Conservation (phyloP, 2,797 vertebrate species). For the Harpagifer antarcticus region DNA sequence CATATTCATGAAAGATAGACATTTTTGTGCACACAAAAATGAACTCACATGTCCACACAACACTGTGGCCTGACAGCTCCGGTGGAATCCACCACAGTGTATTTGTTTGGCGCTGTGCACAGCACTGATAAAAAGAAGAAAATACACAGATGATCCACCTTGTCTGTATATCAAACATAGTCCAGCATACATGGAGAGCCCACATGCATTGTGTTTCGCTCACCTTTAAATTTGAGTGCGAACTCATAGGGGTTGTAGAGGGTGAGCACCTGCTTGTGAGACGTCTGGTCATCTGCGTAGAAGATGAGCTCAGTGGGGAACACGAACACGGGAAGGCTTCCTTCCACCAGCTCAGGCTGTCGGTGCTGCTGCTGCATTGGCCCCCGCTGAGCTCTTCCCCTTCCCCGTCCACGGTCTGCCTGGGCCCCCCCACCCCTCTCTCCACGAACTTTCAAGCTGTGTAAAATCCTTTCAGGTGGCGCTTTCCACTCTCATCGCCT, state of each 20-base stretch:
- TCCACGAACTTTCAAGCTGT: slow-evolving; percentile 45
- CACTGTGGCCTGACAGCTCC: slow-evolving; percentile 98
- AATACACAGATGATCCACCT: neutral
- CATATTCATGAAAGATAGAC: neutral
- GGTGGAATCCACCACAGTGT: slow-evolving; percentile 95
- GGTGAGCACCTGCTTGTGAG: slow-evolving; percentile 99
- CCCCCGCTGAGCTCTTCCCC: slow-evolving; percentile 87
- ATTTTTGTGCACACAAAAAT: neutral
- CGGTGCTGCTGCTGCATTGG: slow-evolving; percentile 99
- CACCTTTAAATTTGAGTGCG: slow-evolving; percentile 99
- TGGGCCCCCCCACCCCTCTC: slow-evolving; percentile 74
- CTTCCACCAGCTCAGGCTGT: slow-evolving; percentile 99
- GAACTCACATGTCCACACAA: slow-evolving; percentile 98
- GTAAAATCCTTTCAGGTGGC: slow-evolving; percentile 54
- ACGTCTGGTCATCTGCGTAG: slow-evolving; percentile 98
- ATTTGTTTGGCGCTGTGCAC: slow-evolving; percentile 98
- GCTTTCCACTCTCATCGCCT: slow-evolving; percentile 72
- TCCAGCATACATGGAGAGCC: neutral
- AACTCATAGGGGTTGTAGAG: slow-evolving; percentile 99
- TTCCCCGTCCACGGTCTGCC: slow-evolving; percentile 81
- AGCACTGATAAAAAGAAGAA: slow-evolving; percentile 86
- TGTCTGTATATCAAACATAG: neutral
- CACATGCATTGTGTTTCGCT: slow-evolving; percentile 13
- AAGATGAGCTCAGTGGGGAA: slow-evolving; percentile 99
- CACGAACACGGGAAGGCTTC: slow-evolving; percentile 99